Base-by-base conservation (phyloP, 2,888 invertebrate genomes). In the Drosophila maculinotata region DNA sequence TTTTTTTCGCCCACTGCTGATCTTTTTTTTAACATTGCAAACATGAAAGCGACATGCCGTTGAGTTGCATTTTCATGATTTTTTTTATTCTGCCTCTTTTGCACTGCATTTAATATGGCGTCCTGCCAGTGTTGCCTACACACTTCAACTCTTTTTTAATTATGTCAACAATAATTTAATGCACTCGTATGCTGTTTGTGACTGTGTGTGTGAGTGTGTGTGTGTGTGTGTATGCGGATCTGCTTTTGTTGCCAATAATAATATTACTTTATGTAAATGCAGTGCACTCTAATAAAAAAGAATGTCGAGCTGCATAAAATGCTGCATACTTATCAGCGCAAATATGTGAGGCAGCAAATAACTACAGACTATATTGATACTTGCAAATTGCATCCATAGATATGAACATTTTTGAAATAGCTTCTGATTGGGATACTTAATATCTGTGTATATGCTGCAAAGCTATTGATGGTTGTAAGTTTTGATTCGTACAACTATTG, bases 111-210 rank as follows among this genome's bases (percentile, higher is more conserved):
- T 20, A 17, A 31, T 65, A 56, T 47, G 53, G 23, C 47, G 25
- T 20, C 6, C 17, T 33, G 63, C 9, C 57, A 45, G 41, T 10
- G 44, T 31, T 58, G 62, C 62, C 67, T 74, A 57, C 51, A 54
- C 72, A 53, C 52, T 64, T 63, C 60, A 70, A 45, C 60, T 51
- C 39, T 45, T 59, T 65, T 73, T 76, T 69, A 76, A 69, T 76
- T 70, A 79, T 69, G 74, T 80, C 76, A 82, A 82, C 82, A 82
- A 74, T 79, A 76, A 79, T 82, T 82, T 79, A 76, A 81, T 81
- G 79, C 73, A 79, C 79, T 81, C 69, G 38, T 54, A 35, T 45
- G 33, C 47, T 44, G 12, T 38, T 47, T 47, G 28, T n/a, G 14
- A 41, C 9, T 36, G 28, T 7, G 35, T 54, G 30, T 38, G 8